Evolutionary conservation across 2,797 vertebrate genomes (phyloP), one percentile per base, ranked within the genome.

Genomic region (Premnoplex brunnescens): DNA sequence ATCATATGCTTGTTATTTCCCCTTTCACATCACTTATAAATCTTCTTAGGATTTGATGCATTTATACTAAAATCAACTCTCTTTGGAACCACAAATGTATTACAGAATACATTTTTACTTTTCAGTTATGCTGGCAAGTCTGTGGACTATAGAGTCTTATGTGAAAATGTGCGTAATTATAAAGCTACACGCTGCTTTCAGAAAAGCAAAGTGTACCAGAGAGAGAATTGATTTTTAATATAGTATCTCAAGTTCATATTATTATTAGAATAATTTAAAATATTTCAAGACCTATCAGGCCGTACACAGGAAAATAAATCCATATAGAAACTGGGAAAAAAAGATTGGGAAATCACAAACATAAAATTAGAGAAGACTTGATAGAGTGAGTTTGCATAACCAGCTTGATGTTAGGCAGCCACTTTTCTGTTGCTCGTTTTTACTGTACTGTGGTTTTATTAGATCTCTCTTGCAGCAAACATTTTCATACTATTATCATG

Each of bases 1-100:
- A 85, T 89, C 73, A 94, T 95, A 98, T 97, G 97, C 97, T 98
- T 98, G 97, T 97, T 97, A 97, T 97, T 98, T 97, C 97, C 97
- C 97, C 96, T 95, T 88, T 95, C 89, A 92, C 30, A 79, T 63
- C 22, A 43, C 46, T 85, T 43, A 56, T 41, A 93, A 73, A 79
- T 91, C 43, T 51, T 92, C 43, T 51, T 74, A 72, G 41, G 41
- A 94, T 95, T 77, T 89, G 68, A 75, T 68, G 36, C 27, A 64
- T 73, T 89, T 94, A 69, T 52, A 78, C 60, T 59, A 56, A 96
- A 93, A 89, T 64, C 66, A 90, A 75, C n/a, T 51, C 44, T 78
- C 82, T 93, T 75, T 80, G 30, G 44, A 87, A 89, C 24, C 48
- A 36, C 20, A 56, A 68, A 36, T 11, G 13, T 51, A 69, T 37